A percentile compares a stretch with the other conserved stretches of the same genome.
Evolutionary conservation across 2,113 vertebrate species (phyloP).

Genomic region (Crotalus helleri): DNA sequence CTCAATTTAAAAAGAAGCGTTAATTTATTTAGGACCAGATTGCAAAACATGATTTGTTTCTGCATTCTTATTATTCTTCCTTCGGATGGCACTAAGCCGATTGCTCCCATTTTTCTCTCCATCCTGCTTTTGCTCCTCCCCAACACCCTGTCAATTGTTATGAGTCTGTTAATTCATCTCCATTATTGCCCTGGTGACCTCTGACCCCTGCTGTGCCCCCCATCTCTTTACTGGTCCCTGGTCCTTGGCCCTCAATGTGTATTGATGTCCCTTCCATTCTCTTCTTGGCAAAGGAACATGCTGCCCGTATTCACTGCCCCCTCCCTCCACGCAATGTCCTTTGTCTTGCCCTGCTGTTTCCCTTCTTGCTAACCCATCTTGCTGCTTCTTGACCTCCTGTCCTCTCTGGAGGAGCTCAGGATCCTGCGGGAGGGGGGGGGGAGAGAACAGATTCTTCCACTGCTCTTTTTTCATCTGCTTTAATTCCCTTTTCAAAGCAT

Average conservation of each 20-base stretch:
- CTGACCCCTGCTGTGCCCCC: conserved; percentile 85
- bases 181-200: conserved; percentile 82
- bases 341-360: conserved; percentile 81
- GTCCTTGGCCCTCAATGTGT: conserved; percentile 85
- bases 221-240: conserved; percentile 79
- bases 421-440: too few relatives aligned
- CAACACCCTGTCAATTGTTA: conserved; percentile 19
- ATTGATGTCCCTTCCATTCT: conserved; percentile 88
- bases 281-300: conserved; percentile 81
- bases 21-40: background rate
- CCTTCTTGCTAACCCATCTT: conserved; percentile 79
- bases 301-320: conserved; percentile 76
- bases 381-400: conserved; percentile 79
- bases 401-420: conserved; percentile 53
- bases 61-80: background rate
- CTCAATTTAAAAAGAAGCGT: background rate
- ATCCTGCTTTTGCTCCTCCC: background rate
- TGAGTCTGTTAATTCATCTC: conserved; percentile 85
- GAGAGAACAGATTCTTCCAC: conserved; percentile 46
- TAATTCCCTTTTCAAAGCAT: conserved; percentile 59
- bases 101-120: background rate
- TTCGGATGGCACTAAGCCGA: background rate
- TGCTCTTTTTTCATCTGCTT: conserved; percentile 20
- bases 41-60: background rate
- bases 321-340: conserved; percentile 84